phyloP scores from a whole-genome alignment of 2,113 vertebrate genomes.

The Steatornis caripensis region DNA sequence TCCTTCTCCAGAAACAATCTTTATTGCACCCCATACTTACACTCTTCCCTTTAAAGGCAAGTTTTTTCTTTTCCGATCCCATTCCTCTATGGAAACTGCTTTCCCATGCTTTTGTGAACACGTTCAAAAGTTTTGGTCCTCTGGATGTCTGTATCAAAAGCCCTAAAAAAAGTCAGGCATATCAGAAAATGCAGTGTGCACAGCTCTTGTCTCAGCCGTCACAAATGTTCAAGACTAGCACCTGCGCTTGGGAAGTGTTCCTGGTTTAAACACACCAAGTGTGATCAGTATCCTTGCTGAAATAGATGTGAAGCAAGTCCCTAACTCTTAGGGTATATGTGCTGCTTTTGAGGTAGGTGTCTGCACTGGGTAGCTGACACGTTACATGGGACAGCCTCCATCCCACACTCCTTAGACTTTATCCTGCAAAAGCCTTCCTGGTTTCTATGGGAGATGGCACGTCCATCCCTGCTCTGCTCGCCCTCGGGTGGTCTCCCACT shows the following conservation, averaged over 20 bases:
- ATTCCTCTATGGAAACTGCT: neutral
- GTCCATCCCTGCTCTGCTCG: neutral
- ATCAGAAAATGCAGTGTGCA: neutral
- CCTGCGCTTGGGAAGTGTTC: neutral
- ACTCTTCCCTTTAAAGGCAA: neutral
- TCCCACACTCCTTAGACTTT: neutral
- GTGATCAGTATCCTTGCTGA: neutral
- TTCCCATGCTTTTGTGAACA: neutral
- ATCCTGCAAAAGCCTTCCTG: neutral
- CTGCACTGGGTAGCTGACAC: neutral
- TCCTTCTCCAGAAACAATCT: neutral
- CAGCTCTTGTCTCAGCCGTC: neutral
- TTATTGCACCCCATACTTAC: neutral
- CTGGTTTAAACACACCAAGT: neutral
- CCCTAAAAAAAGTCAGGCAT: neutral
- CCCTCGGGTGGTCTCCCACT: neutral
- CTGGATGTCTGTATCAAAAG: neutral
- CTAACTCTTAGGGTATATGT: neutral
- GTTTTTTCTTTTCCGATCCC: neutral
- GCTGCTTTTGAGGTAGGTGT: neutral
- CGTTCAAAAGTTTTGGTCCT: neutral
- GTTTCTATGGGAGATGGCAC: neutral
- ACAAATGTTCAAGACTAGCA: neutral
- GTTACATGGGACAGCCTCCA: neutral
- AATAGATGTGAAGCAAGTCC: neutral